Evolutionary conservation across 2,797 vertebrate species (phyloP).

Genomic region (Gymnocypris eckloni): DNA sequence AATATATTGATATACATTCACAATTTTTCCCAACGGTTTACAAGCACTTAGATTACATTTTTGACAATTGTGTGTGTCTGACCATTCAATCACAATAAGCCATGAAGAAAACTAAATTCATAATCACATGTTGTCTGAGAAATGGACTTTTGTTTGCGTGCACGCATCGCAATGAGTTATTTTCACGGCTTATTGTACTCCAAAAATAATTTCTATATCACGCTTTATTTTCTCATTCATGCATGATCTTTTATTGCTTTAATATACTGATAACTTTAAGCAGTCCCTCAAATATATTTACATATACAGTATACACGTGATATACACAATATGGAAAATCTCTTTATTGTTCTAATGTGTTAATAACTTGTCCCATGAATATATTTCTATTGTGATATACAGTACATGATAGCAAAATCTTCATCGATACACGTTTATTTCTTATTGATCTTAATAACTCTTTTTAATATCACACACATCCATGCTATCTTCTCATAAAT

Average conservation of each 20-base stretch:
- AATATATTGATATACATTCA: background rate
- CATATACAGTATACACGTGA: background rate
- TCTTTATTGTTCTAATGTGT: too few species aligned
- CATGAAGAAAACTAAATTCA: background rate
- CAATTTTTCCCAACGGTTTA: background rate
- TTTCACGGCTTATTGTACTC: background rate
- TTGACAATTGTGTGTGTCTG: background rate
- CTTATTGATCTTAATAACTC: too few species aligned
- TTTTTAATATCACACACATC: too few species aligned
- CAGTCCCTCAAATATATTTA: background rate
- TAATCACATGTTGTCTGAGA: background rate
- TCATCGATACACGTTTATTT: background rate
- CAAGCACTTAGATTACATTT: background rate
- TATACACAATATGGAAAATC: background rate
- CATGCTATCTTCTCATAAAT: too few species aligned
- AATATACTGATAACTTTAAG: background rate
- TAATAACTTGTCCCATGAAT: too few species aligned
- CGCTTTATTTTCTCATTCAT: background rate
- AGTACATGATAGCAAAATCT: background rate
- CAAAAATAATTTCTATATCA: background rate
- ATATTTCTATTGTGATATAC: too few species aligned
- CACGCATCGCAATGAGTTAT: background rate
- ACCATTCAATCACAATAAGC: background rate
- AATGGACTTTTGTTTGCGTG: background rate
- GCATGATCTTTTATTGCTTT: background rate